Base-by-base conservation (phyloP, 2,888 invertebrate genomes). In the Lasioglossum zephyrum region DNA sequence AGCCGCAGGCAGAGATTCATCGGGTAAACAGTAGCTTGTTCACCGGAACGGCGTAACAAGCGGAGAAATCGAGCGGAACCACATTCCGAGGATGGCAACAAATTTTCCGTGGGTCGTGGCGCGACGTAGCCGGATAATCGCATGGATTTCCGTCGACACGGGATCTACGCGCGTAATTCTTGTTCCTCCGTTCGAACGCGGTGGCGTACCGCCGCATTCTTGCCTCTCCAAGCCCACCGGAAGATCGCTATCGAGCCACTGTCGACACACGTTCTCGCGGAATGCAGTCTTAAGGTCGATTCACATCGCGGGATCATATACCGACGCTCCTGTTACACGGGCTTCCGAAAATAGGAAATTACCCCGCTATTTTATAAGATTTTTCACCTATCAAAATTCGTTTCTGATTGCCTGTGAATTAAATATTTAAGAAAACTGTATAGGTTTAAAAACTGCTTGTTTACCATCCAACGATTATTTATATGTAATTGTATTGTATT, bases 221-320 rank as follows among this genome's bases (percentile, higher is more conserved):
- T 74, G 63, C 53, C 70, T 66, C 26, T 66, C 26, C 44, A 72
- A 53, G 47, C 63, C 66, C 26, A 44, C 76, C n/a, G n/a, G 77
- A 88, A 87, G 87, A 92, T 92, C 77, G 89, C 85, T 85, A 90
- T 91, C 89, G 87, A 77, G 79, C 49, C n/a, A n/a, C 78, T 78
- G 89, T 87, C 89, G 89, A 91, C 85, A 91, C 85, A 80, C 49
- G 69, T 83, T 79, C 73, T 75, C 77, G 79, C 81, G 88, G 91
- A 90, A 80, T 85, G 80, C 70, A 73, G 69, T 75, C 75, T 77
- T 88, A 85, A 86, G 84, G 31, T 63, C 63, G 63, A 31, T 31
- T 16, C 18, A 6, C 31, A 5, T 63, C 6, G 63, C 60, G 26
- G 60, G 26, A 26, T 26, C 13, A 13, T 63, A 16, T 13, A 31